Conservation (phyloP, 1,140 invertebrate species). For the Macrotrachela quadricornifera region DNA sequence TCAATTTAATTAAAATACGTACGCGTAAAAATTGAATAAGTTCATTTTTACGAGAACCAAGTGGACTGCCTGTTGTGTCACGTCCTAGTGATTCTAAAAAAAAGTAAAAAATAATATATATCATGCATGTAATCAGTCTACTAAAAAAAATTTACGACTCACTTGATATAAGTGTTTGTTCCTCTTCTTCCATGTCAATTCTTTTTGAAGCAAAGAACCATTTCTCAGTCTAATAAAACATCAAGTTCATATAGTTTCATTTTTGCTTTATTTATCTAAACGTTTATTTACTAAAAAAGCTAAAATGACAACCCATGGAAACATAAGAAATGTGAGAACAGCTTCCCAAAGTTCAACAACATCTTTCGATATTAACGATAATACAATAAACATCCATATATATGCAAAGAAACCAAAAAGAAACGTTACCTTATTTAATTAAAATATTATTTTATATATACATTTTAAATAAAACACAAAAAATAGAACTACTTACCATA, state of each 20-base stretch:
- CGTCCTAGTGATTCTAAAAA: conserved; percentile 32
- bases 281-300: conserved; percentile 7
- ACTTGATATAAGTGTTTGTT: conserved; percentile 1
- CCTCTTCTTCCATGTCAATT: conserved; percentile 9
- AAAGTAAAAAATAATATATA: background rate
- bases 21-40: too few species aligned
- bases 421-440: conserved; percentile 23
- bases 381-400: conserved; percentile 37
- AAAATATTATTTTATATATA: background rate
- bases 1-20: too few species aligned
- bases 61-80: conserved; percentile 18
- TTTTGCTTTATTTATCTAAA: too few species aligned
- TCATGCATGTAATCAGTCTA: too few species aligned
- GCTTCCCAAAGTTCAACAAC: conserved; percentile 43
- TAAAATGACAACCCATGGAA: conserved; percentile 33
- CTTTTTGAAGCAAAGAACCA: conserved; percentile 22
- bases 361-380: conserved; percentile 20
- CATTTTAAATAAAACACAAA: too few species aligned
- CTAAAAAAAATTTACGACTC: too few species aligned
- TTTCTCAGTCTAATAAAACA: conserved; percentile 37
- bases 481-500: conserved; percentile 10
- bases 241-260: conserved; percentile 16
- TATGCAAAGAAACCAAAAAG: conserved; percentile 41
- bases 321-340: conserved; percentile 38
- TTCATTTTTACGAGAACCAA: too few species aligned